Conservation (phyloP, 2,113 vertebrate species). For the Ictalurus furcatus region DNA sequence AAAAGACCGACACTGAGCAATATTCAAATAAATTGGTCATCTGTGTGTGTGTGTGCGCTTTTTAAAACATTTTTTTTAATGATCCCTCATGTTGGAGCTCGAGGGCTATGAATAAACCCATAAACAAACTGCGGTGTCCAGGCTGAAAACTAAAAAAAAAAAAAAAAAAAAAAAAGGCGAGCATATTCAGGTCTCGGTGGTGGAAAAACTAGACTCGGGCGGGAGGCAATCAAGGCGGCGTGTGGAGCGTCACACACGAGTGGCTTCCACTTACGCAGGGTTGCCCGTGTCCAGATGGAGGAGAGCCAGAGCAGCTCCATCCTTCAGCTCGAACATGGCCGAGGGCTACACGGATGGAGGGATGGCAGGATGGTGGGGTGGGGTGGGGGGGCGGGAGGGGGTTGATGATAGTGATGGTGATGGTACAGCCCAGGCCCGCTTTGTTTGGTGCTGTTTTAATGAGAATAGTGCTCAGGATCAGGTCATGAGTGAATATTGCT, state of each 20-base stretch:
- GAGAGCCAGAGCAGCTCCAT: conserved; percentile 33
- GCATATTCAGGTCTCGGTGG: conserved; percentile 42
- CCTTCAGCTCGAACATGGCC: conserved; percentile 34
- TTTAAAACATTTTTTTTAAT: background rate
- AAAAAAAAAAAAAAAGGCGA: background rate
- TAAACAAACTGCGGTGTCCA: conserved; percentile 7
- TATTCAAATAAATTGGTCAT: background rate
- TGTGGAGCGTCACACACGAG: conserved; percentile 53
- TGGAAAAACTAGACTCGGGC: background rate
- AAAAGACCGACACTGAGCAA: background rate
- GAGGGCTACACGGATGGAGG: background rate
- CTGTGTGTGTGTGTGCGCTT: background rate
- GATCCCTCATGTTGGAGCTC: conserved; percentile 9
- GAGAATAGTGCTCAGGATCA: conserved; percentile 30
- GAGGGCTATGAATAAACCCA: conserved; percentile 15
- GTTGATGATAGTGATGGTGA: background rate
- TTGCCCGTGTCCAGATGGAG: conserved; percentile 50
- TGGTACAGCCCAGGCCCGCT: background rate
- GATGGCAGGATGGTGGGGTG: background rate
- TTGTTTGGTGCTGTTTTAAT: conserved; percentile 43
- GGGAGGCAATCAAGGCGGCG: conserved; percentile 42
- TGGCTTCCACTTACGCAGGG: conserved; percentile 47
- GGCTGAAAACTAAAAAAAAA: background rate
- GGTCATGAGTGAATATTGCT: conserved; percentile 53
- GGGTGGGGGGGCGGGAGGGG: background rate